Conservation (phyloP, 1,140 invertebrate genomes). For the Zaprionus ghesquierei region DNA sequence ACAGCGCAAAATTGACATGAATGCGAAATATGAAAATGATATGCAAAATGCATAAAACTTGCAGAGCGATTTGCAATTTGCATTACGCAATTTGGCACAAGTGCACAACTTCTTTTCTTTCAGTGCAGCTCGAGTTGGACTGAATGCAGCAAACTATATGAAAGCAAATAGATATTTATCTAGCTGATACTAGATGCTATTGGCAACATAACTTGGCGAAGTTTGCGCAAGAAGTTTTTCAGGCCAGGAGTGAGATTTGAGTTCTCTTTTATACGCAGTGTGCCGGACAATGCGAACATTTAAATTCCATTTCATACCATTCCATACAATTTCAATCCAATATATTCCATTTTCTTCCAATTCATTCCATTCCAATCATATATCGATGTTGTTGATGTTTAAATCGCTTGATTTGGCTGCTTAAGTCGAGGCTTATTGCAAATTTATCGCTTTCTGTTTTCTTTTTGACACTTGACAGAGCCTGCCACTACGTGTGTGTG, state of each 20-base stretch:
- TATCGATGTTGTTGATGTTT: slow-evolving; percentile 6
- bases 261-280: no score
- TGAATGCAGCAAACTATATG: no score
- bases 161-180: background rate
- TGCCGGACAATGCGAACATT: no score
- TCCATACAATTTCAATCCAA: no score
- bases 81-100: background rate
- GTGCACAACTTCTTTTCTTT: background rate
- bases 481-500: background rate
- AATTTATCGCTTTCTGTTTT: slow-evolving; percentile 39
- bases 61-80: background rate
- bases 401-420: slow-evolving; percentile 5
- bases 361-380: background rate
- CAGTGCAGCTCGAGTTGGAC: background rate
- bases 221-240: no score
- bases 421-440: slow-evolving; percentile 22
- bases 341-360: no score
- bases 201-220: no score
- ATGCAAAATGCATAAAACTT: background rate
- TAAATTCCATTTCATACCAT: no score
- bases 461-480: slow-evolving; percentile 31
- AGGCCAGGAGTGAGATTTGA: no score
- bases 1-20: slow-evolving; percentile 31
- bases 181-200: background rate
- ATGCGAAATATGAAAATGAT: background rate